phyloP scores from a whole-genome alignment of 2,888 invertebrate genomes.

The Fragum sueziense region DNA sequence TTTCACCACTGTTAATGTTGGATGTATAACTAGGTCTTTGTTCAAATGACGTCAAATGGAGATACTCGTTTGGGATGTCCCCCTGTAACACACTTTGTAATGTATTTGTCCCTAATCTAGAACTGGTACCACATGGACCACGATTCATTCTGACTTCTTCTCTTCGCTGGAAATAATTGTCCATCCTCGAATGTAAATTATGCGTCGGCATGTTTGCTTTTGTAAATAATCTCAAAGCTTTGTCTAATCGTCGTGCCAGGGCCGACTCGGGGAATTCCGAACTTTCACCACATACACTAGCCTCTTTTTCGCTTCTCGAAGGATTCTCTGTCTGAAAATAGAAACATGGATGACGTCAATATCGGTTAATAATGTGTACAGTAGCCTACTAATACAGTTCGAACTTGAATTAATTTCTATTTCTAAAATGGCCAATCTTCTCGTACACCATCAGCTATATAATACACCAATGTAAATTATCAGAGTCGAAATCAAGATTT shows the following conservation, averaged over 20 bases:
- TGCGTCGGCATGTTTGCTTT: conserved; percentile 45
- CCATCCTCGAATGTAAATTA: conserved; percentile 49
- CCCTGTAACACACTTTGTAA: conserved; percentile 74
- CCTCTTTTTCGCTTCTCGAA: neutral
- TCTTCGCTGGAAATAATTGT: conserved; percentile 21
- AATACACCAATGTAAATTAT: no score
- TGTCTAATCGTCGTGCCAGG: neutral
- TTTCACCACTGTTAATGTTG: neutral
- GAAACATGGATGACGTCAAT: no score
- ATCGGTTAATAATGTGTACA: no score
- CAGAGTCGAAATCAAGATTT: no score
- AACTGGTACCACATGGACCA: neutral
- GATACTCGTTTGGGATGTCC: conserved; percentile 73
- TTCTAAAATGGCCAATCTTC: no score
- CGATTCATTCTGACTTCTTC: neutral
- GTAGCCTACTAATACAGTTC: no score
- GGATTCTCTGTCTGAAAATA: neutral
- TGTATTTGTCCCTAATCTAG: conserved; percentile 37
- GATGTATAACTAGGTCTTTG: conserved; percentile 9
- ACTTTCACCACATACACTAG: neutral
- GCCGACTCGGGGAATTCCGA: neutral
- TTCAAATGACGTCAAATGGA: conserved; percentile 64
- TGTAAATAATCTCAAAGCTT: neutral
- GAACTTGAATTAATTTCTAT: no score
- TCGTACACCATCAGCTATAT: no score